phyloP scores from a whole-genome alignment of 2,113 vertebrate genomes.

The Pungitius pungitius region DNA sequence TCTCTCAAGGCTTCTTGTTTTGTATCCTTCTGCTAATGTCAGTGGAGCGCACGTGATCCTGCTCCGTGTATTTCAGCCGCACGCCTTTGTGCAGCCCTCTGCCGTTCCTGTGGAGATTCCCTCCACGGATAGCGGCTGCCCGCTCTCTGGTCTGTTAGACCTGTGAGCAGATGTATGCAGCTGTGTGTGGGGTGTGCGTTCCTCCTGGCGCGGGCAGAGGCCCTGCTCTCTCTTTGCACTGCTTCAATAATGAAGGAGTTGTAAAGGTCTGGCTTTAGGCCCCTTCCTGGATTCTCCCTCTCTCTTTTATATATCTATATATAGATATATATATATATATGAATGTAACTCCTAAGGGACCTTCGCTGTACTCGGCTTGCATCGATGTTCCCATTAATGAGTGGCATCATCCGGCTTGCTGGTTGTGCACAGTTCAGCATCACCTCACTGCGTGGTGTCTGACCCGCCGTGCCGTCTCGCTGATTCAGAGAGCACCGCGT shows the following conservation, averaged over 20 bases:
- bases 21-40: not conserved
- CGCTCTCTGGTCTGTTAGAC: not conserved
- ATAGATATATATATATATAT: too few relatives aligned
- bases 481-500: conserved; percentile 46
- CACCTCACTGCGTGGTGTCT: conserved; percentile 51
- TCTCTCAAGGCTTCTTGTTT: too few relatives aligned
- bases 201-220: conserved; percentile 29
- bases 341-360: conserved; percentile 44
- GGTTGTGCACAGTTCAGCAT: conserved; percentile 58
- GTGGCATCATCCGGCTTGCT: conserved; percentile 59
- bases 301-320: not conserved
- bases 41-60: not conserved
- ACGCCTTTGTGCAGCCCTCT: not conserved
- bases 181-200: conserved; percentile 22
- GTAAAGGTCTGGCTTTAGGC: conserved; percentile 71
- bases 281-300: conserved; percentile 46
- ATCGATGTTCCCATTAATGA: conserved; percentile 61
- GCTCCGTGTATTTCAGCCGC: not conserved
- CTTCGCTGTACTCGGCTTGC: conserved; percentile 51
- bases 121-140: conserved; percentile 36
- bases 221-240: conserved; percentile 50
- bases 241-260: conserved; percentile 73
- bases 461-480: conserved; percentile 50
- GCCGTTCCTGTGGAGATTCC: not conserved
- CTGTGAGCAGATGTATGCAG: conserved; percentile 19